Evolutionary conservation across 1,140 invertebrate genomes (phyloP), one percentile per base, ranked within the genome.

Genomic region (Pomacea maculata): DNA sequence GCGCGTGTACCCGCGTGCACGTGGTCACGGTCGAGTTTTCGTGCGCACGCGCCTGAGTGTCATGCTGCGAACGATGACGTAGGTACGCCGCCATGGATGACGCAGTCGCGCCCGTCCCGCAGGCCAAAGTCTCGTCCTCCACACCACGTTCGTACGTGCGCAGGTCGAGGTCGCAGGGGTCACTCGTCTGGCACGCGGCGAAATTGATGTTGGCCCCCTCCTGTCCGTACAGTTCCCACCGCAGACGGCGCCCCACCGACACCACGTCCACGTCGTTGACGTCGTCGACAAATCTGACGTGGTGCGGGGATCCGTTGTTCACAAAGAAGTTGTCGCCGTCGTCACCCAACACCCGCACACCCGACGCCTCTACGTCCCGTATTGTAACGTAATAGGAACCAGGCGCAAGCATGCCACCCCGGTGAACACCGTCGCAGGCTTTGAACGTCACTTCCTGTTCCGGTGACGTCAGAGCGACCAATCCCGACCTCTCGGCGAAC

Each of bases 61-160:
- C 34, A 14, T 29, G 25, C 21, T 17, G 54, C 8, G 17, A n/a
- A 2, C 61, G 72, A 34, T 75, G 57, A 73, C 70, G 75, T 52
- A 84, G 15, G 17, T 52, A 73, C 12, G 74, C 75, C 52, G 68
- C 80, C 7, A 85, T 57, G 0, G 85, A 83, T 21, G 80, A 79
- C 21, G 84, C 85, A 25, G 78, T 67, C 14, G 82, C 78, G 2
- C 85, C 85, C 1, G 85, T 86, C 5, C 84, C 84, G 57, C 84
- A 84, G 12, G 85, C 84, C 7, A 80, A 52, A 0, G 85, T 86
- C 70, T 85, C 85, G n/a, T 83, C 71, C 34, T 86, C 85, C 54
- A 86, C 84, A 5, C 85, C 85, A n/a, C 83, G 55, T 65, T 86
- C 85, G 65, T 83, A 86, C 6, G 85, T 86, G 52, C 85, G 25